Percentiles rank a stretch among this genome's conserved stretches.
These are phyloP conservation scores for Mastomys coucha DNA, from an alignment of 2,113 vertebrate species.

Conservation along the genomic window DNA sequence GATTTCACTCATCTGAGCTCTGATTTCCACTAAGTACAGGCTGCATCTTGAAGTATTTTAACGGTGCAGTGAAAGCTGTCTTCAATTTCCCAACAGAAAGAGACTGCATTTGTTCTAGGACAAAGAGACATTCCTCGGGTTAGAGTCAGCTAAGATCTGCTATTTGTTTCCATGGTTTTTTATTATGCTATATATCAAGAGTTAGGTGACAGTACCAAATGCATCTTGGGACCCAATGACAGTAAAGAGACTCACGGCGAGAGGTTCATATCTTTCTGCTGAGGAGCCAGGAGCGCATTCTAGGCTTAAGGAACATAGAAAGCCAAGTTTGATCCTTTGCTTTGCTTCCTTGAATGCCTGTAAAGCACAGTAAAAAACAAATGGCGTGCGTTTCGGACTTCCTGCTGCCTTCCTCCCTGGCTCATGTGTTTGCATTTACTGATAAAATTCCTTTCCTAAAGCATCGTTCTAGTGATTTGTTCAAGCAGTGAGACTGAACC, in stretches of 20 bases:
- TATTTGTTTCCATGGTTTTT: conserved; percentile 32
- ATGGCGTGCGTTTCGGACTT: background rate
- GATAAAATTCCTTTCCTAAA: conserved; percentile 33
- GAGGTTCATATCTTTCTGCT: conserved; percentile 48
- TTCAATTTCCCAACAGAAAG: conserved; percentile 43
- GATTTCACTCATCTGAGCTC: conserved; percentile 11
- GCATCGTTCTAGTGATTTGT: conserved; percentile 38
- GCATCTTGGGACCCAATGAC: conserved; percentile 17
- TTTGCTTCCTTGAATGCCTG: conserved; percentile 42
- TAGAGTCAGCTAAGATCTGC: conserved; percentile 20
- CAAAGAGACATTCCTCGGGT: conserved; percentile 35
- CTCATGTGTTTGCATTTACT: conserved; percentile 2
- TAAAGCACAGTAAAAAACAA: conserved; percentile 55
- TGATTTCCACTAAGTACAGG: background rate
- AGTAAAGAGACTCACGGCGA: conserved; percentile 55
- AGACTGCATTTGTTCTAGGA: background rate
- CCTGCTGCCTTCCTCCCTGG: background rate
- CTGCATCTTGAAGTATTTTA: background rate
- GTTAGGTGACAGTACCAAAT: conserved; percentile 40
- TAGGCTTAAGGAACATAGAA: conserved; percentile 28
- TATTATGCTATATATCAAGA: conserved; percentile 59
- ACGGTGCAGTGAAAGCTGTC: background rate
- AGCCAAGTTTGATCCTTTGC: conserved; percentile 59
- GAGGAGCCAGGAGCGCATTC: background rate
- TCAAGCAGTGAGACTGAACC: conserved; percentile 36